Conservation (phyloP, 2,797 vertebrate species). For the Xenops minutus region DNA sequence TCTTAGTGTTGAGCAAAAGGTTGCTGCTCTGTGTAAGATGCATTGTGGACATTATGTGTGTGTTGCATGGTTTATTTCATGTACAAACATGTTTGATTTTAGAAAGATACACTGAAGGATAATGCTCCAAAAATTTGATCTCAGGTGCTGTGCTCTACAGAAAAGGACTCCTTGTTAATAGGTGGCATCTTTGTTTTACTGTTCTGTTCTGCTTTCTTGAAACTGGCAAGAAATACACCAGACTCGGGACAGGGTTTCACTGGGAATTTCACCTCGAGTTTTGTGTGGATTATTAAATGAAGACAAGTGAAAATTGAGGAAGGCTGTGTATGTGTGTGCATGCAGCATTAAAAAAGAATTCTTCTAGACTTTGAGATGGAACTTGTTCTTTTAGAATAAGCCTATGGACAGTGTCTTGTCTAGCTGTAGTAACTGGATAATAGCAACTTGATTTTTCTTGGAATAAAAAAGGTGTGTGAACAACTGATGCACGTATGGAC, state of each 20-base stretch:
- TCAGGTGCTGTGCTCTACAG: background rate
- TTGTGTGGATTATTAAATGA: background rate
- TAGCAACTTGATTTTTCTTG: background rate
- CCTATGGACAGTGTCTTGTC: background rate
- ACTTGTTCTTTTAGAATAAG: background rate
- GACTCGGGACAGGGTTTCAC: background rate
- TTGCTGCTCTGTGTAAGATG: background rate
- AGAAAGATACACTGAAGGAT: background rate
- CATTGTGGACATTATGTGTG: fast-evolving
- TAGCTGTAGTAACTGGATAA: background rate
- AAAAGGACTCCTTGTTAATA: background rate
- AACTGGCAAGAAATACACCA: background rate
- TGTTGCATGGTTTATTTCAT: background rate
- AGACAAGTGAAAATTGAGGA: background rate
- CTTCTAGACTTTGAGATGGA: background rate
- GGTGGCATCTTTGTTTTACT: background rate
- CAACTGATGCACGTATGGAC: background rate
- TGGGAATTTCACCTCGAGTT: background rate
- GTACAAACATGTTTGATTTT: background rate
- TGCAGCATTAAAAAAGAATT: background rate
- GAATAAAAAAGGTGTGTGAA: background rate
- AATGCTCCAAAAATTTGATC: background rate
- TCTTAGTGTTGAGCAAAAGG: background rate
- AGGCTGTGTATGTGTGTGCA: background rate
- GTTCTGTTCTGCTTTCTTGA: background rate